Evolutionary conservation across 2,888 invertebrate species (phyloP).

Genomic region (Ommatoiulus sabulosus): DNA sequence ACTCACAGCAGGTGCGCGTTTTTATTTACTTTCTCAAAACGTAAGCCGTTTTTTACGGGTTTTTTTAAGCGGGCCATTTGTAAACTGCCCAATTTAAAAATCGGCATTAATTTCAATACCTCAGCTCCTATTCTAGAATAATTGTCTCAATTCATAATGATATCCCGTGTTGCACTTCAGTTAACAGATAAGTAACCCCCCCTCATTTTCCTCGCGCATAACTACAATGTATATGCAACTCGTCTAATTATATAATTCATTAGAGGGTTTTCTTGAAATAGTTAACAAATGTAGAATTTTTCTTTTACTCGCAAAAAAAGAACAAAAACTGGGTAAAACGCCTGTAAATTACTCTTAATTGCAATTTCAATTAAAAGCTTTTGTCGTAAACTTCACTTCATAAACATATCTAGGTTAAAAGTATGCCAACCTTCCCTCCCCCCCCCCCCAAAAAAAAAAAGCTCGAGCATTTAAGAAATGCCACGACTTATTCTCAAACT

Average conservation of each 20-base stretch:
- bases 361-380: background rate
- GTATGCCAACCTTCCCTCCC: background rate
- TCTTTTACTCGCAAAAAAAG: background rate
- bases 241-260: constrained; percentile 6
- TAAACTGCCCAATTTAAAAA: constrained; percentile 26
- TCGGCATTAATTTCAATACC: constrained; percentile 21
- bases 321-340: background rate
- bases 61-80: constrained; percentile 22
- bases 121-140: constrained; percentile 13
- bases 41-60: background rate
- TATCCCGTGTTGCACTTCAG: background rate
- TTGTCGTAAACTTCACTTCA: background rate
- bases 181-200: constrained; percentile 13
- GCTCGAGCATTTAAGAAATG: background rate
- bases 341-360: constrained; percentile 21
- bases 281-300: background rate
- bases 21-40: background rate
- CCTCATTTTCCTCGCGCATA: background rate
- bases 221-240: background rate
- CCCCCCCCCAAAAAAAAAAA: background rate
- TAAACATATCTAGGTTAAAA: background rate
- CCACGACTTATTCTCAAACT: background rate
- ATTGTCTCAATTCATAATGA: background rate
- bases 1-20: constrained; percentile 3
- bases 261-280: background rate